phyloP scores from a whole-genome alignment of 2,888 invertebrate species.

The Electrophaes corylata region DNA sequence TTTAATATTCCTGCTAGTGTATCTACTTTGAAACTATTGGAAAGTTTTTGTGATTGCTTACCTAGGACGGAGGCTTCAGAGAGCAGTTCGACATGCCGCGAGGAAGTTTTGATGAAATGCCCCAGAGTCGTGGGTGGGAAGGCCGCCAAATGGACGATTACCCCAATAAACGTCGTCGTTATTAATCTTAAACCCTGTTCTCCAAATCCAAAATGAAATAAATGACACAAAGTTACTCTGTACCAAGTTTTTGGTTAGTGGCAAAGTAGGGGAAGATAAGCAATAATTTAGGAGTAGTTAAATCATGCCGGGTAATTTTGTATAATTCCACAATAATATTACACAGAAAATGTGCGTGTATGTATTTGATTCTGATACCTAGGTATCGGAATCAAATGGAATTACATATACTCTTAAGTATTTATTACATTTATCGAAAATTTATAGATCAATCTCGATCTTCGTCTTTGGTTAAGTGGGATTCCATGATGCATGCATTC shows the following conservation, averaged over 20 bases:
- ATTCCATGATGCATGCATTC: background rate
- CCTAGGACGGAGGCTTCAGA: conserved; percentile 83
- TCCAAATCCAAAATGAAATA: conserved; percentile 32
- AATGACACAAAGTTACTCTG: conserved; percentile 20
- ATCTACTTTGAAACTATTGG: conserved; percentile 61
- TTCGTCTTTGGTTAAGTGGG: background rate
- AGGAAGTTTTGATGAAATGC: conserved; percentile 77
- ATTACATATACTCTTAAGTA: background rate
- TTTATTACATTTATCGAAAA: background rate
- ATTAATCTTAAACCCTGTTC: conserved; percentile 73
- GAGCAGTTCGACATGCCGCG: conserved; percentile 81
- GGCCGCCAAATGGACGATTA: conserved; percentile 86
- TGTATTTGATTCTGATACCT: background rate
- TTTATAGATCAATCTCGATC: background rate
- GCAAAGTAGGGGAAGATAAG: conserved; percentile 33
- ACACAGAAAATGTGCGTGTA: background rate
- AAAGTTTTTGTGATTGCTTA: conserved; percentile 79
- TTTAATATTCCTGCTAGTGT: conserved; percentile 28
- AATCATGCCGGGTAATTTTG: background rate
- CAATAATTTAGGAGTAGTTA: background rate
- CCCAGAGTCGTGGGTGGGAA: conserved; percentile 83
- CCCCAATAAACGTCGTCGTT: conserved; percentile 87
- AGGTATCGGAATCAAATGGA: too few species aligned
- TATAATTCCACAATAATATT: background rate
- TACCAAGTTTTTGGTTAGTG: conserved; percentile 39